Conservation (phyloP, 2,888 invertebrate genomes). For the Oligia strigilis region DNA sequence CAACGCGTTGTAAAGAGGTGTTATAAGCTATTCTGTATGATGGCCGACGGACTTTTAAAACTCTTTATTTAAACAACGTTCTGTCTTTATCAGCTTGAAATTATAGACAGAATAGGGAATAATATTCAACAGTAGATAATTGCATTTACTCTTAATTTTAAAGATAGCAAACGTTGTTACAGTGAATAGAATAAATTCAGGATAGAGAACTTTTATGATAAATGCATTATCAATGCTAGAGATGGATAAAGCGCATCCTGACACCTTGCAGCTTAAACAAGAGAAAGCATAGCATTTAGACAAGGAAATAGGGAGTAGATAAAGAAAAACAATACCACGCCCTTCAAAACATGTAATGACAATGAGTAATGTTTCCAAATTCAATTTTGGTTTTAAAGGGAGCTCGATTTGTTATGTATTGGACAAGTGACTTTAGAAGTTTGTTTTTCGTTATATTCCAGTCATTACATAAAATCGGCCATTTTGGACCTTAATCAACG, state of each 20-base stretch:
- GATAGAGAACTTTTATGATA: not conserved
- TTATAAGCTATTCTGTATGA: not conserved
- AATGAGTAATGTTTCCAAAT: not conserved
- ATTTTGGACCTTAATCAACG: not conserved
- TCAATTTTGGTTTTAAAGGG: not conserved
- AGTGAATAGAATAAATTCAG: not conserved
- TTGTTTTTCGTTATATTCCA: not conserved
- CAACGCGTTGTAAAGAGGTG: not conserved
- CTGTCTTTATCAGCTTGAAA: not conserved
- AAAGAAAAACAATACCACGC: not conserved
- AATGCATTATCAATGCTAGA: not conserved
- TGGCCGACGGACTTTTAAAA: not conserved
- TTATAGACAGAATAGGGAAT: not conserved
- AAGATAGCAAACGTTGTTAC: no score
- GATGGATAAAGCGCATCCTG: not conserved
- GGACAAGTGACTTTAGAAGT: not conserved
- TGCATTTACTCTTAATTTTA: not conserved
- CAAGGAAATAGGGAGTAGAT: not conserved
- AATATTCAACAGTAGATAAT: not conserved
- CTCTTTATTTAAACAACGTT: not conserved
- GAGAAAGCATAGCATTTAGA: not conserved
- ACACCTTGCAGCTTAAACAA: not conserved
- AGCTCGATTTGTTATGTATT: not conserved
- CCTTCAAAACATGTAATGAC: not conserved
- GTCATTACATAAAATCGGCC: not conserved